Base-by-base conservation (phyloP, 2,113 vertebrate species). In the Anolis carolinensis region DNA sequence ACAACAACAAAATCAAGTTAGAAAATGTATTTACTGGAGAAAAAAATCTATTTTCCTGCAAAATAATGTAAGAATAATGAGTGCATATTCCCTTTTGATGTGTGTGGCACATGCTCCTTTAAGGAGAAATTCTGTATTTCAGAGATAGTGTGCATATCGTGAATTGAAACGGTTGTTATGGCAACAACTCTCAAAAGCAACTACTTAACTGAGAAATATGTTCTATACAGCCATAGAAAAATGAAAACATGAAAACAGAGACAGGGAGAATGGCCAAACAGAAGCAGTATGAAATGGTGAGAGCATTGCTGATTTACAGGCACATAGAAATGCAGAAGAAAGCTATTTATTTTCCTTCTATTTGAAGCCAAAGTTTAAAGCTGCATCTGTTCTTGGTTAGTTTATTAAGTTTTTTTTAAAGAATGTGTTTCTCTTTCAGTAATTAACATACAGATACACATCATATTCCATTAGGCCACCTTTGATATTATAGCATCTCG, bases 11-110 rank as follows among this genome's bases (percentile, higher is more conserved):
- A 96, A 96, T 94, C 92, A 94, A 95, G 95, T 95, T 94, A 95
- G 93, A 91, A 95, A 95, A 95, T 90, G 94, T 83, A 93, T 93
- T 93, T 91, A 90, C 94, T 59, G 16, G 55, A 18, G 95, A 94
- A 94, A 95, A 94, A 27, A 95, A 96, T 95, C 95, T 97, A 96
- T 96, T 97, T 97, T 95, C 93, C 94, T 95, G 94, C 94, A 96
- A 97, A 97, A 96, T 97, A 96, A 97, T 96, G 96, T 95, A 96
- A 96, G 96, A 96, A 96, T 97, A 97, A 97, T 96, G 96, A 97
- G 95, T 96, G 95, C 94, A 87, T 93, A 94, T 95, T 95, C 94
- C 94, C 93, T 94, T 97, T 97, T 97, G 96, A 97, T 97, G 96
- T 95, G 94, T 95, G 94, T 94, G 87, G 92, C 96, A 96, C 94